Conservation (phyloP, 2,113 vertebrate genomes). For the Cyanistes caeruleus region DNA sequence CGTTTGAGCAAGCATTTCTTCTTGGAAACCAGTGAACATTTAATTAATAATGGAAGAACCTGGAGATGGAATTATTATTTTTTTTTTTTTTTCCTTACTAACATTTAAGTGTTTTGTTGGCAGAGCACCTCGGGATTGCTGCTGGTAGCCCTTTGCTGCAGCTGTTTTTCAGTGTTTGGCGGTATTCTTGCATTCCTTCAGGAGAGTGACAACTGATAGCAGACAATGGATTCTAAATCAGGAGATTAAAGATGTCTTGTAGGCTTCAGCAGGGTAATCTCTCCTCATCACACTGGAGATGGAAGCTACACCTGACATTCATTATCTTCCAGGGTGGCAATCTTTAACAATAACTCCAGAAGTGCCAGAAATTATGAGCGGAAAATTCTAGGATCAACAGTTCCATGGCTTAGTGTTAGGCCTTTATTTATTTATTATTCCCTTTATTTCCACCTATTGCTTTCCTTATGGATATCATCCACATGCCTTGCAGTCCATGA, state of each 20-base stretch:
- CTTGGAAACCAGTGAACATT: not conserved
- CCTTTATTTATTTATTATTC: not conserved
- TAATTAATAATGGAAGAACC: not conserved
- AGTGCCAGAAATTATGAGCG: slow-evolving; percentile 37
- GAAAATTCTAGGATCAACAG: slow-evolving; percentile 1
- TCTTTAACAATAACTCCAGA: not conserved
- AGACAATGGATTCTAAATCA: slow-evolving; percentile 46
- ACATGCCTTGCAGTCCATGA: not conserved
- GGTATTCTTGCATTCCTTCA: not conserved
- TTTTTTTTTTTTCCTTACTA: not conserved
- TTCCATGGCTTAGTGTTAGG: not conserved
- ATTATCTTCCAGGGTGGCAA: slow-evolving; percentile 31
- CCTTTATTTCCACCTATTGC: not conserved
- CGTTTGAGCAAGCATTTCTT: not conserved
- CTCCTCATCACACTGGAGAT: slow-evolving; percentile 49
- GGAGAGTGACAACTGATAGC: not conserved
- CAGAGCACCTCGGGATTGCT: not conserved
- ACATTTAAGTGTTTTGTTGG: not conserved
- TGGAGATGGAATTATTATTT: not conserved
- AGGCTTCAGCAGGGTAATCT: slow-evolving; percentile 53
- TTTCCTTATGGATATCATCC: not conserved
- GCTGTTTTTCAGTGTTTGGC: not conserved
- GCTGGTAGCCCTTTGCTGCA: not conserved
- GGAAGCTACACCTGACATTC: slow-evolving; percentile 4
- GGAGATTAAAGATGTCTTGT: slow-evolving; percentile 53